A percentile compares a stretch with the other conserved stretches of the same genome.
These are phyloP conservation scores for Sebastes aleutianus DNA, from an alignment of 2,797 vertebrate genomes.

Conservation along the genomic window DNA sequence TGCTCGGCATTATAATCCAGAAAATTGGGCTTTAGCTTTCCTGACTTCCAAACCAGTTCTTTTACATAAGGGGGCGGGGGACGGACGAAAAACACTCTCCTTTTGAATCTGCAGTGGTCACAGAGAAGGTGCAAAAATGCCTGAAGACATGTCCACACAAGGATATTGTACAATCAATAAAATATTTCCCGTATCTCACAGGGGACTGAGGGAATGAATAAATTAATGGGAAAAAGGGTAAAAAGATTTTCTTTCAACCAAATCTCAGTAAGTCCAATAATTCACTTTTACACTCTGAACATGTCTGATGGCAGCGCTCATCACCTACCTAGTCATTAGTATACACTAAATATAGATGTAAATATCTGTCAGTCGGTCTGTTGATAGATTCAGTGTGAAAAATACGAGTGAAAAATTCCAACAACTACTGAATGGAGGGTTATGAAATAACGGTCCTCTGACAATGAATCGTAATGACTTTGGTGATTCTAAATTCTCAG, in stretches of 20 bases:
- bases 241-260: background rate
- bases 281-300: background rate
- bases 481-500: background rate
- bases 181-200: conserved; percentile 64
- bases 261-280: background rate
- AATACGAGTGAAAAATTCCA: background rate
- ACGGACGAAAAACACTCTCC: conserved; percentile 17
- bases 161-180: conserved; percentile 75
- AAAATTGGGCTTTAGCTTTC: conserved; percentile 20
- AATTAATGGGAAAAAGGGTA: conserved; percentile 16
- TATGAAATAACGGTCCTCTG: background rate
- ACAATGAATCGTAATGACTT: too few species aligned
- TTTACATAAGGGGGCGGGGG: background rate
- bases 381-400: background rate
- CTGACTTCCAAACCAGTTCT: conserved; percentile 19
- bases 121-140: conserved; percentile 69
- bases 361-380: background rate
- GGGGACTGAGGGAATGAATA: conserved; percentile 52
- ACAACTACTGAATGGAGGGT: background rate
- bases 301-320: background rate
- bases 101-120: conserved; percentile 36
- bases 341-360: background rate
- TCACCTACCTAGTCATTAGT: background rate
- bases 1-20: conserved; percentile 6
- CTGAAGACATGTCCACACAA: conserved; percentile 47